Conservation (phyloP, 2,888 invertebrate genomes). For the Cepaea hortensis region DNA sequence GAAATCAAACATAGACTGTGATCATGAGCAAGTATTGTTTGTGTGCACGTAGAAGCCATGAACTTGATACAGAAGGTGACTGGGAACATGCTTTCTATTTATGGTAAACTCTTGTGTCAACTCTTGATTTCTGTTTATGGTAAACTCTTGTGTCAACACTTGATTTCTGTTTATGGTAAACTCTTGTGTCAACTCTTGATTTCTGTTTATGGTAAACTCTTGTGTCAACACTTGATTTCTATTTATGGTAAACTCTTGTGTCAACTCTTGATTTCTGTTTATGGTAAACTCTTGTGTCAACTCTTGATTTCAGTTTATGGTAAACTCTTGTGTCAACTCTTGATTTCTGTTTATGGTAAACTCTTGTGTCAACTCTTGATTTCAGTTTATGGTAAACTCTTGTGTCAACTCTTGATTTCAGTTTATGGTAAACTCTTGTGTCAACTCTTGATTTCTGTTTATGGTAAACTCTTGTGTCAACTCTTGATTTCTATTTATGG, state of each 20-base stretch:
- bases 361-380: too few relatives aligned
- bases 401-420: not conserved
- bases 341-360: too few relatives aligned
- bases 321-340: not conserved
- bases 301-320: not conserved
- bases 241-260: slow-evolving; percentile 5
- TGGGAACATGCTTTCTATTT: not conserved
- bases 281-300: too few relatives aligned
- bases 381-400: slow-evolving; percentile 4
- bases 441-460: not conserved
- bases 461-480: slow-evolving; percentile 9
- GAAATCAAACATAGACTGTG: too few relatives aligned
- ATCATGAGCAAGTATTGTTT: not conserved
- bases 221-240: not conserved
- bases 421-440: too few relatives aligned
- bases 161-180: not conserved
- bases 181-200: not conserved
- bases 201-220: too few relatives aligned
- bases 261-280: not conserved
- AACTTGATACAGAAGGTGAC: not conserved
- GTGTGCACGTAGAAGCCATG: not conserved
- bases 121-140: too few relatives aligned
- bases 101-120: slow-evolving; percentile 9
- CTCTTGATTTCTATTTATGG: too few relatives aligned
- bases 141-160: too few relatives aligned